Evolutionary conservation across 1,140 invertebrate species (phyloP), one percentile per base, ranked within the genome.

Genomic region (Sitobion miscanthi): DNA sequence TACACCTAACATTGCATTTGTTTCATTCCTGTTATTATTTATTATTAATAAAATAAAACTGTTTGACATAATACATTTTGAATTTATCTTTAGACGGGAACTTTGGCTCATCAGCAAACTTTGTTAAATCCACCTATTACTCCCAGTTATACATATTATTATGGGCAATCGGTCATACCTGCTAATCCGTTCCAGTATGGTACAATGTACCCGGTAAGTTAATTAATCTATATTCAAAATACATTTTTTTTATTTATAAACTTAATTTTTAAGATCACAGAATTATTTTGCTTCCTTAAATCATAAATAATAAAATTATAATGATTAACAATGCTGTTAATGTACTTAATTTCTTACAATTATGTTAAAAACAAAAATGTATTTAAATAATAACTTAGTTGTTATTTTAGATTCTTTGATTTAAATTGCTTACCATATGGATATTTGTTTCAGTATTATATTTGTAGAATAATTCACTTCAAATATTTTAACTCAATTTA

Each of bases 151-250:
- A 94, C 94, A 94, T 97, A 97, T 94, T 97, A 97, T 95, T 96
- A 94, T 85, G 94, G 96, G 93, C 96, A 96, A 94, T 96, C 96
- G 95, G 96, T 97, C 94, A 96, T 97, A 96, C 96, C 96, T 89
- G 97, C 97, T 94, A 96, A 97, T 86, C 89, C 89, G 94, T 98
- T 97, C 95, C 97, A 97, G 94, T 98, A 97, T 94, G 96, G 96
- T 89, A 96, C 96, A 94, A 96, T 97, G 94, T 97, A 97, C 95
- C 96, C 96, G 94, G 97, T 97, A 95, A 96, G 95, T 95, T 94
- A 62, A 35, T 87, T 93, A 45, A 83, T 54, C 21, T 62, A 25
- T 54, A 8, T 90, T 20, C 82, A 85, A 23, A n/a, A 45, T 77
- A 45, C 25, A 47, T 7, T 69, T 90, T 1, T 17, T 91, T 47